A percentile compares a stretch with the other conserved stretches of the same genome.
Conservation (phyloP, 2,888 invertebrate genomes). For the Leptinotarsa tumamoca region DNA sequence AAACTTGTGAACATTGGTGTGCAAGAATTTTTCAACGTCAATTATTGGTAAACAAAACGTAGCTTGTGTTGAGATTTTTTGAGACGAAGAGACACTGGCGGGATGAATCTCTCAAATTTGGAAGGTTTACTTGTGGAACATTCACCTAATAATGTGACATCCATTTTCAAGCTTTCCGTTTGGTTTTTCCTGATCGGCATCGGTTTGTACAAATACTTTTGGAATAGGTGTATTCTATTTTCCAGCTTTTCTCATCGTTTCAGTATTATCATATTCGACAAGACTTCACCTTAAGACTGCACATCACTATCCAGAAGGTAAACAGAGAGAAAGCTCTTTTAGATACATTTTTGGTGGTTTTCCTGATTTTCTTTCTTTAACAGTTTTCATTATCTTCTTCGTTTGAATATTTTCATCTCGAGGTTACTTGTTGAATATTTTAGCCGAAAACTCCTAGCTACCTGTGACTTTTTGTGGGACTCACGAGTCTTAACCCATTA, state of each 20-base stretch:
- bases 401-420: constrained; percentile 99
- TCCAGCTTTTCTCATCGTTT: constrained; percentile 99
- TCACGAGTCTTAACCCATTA: constrained; percentile 83
- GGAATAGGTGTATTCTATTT: constrained; percentile 99
- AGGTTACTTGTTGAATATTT: constrained; percentile 95
- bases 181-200: constrained; percentile 93
- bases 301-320: constrained; percentile 98
- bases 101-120: constrained; percentile 97
- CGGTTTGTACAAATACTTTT: constrained; percentile 96
- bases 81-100: constrained; percentile 96
- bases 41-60: constrained; percentile 98
- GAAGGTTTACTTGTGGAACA: constrained; percentile 99
- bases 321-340: constrained; percentile 92
- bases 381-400: constrained; percentile 98
- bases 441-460: constrained; percentile 93
- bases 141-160: constrained; percentile 98
- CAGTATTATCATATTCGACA: constrained; percentile 99
- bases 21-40: constrained; percentile 97
- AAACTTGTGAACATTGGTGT: constrained; percentile 96
- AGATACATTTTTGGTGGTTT: constrained; percentile 82
- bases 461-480: constrained; percentile 90
- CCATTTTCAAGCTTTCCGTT: constrained; percentile 97
- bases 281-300: constrained; percentile 91
- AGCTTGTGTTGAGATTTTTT: constrained; percentile 98
- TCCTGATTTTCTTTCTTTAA: constrained; percentile 94